phyloP scores from a whole-genome alignment of 2,888 invertebrate genomes.

The Graphium colonna region DNA sequence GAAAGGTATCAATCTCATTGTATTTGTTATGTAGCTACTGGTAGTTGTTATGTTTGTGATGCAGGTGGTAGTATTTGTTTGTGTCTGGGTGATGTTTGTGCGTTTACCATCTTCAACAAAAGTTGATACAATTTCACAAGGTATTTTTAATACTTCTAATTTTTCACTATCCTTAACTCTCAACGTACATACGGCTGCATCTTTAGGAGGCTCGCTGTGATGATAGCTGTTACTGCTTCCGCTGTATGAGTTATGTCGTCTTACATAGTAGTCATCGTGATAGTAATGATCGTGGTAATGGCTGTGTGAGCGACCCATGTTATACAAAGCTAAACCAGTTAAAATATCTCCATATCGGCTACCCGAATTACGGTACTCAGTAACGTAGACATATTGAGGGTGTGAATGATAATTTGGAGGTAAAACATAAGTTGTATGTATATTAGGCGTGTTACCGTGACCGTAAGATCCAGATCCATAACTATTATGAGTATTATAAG shows the following conservation, averaged over 20 bases:
- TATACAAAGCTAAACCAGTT: conserved; percentile 64
- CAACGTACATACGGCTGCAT: conserved; percentile 53
- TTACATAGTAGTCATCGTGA: conserved; percentile 62
- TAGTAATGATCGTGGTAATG: conserved; percentile 57
- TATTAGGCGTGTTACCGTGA: conserved; percentile 15
- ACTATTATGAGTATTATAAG: conserved; percentile 30
- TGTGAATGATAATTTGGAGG: conserved; percentile 46
- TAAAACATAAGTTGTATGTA: conserved; percentile 21
- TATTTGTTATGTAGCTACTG: conserved; percentile 34
- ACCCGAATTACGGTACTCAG: conserved; percentile 58
- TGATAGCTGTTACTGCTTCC: conserved; percentile 27
- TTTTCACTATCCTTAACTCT: conserved; percentile 55
- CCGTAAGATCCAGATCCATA: conserved; percentile 23
- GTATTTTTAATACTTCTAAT: conserved; percentile 53
- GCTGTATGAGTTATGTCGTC: conserved; percentile 37
- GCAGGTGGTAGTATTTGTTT: conserved; percentile 48
- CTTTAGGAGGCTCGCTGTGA: conserved; percentile 35
- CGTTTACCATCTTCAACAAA: conserved; percentile 54
- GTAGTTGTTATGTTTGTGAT: conserved; percentile 43
- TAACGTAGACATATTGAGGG: conserved; percentile 62
- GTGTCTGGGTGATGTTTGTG: conserved; percentile 31
- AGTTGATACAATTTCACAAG: conserved; percentile 71
- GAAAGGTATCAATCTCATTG: conserved; percentile 7
- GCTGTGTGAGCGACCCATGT: conserved; percentile 61
- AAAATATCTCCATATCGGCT: conserved; percentile 63